Percentiles rank a stretch among this genome's conserved stretches.
phyloP scores from a whole-genome alignment of 2,797 vertebrate species.

The Aphelocoma californica region DNA sequence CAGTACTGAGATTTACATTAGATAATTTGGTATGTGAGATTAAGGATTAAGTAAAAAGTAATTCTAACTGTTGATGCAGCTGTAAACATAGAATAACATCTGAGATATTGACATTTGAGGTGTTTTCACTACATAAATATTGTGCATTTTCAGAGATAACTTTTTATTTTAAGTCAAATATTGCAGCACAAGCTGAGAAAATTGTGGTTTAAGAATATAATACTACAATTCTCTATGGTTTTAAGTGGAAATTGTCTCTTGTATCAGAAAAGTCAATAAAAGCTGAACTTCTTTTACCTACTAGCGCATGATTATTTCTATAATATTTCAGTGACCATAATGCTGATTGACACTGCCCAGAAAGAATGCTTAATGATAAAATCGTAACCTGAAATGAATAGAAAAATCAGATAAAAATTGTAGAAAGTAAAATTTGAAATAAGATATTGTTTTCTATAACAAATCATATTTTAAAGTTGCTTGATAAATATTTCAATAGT shows the following conservation, averaged over 20 bases:
- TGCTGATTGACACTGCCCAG: neutral
- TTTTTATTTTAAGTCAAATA: neutral
- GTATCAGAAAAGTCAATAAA: neutral
- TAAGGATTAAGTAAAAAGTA: neutral
- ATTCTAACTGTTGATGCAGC: neutral
- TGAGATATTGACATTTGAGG: neutral
- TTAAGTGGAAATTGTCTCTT: neutral
- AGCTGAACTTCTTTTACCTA: neutral
- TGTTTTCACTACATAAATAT: neutral
- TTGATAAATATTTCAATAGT: neutral
- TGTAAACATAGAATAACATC: neutral
- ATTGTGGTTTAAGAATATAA: neutral
- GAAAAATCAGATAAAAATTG: neutral
- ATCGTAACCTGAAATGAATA: neutral
- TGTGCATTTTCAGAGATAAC: neutral
- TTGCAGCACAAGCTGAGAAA: neutral
- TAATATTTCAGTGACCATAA: neutral
- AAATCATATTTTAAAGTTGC: neutral
- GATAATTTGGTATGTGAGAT: neutral
- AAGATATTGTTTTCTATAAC: neutral
- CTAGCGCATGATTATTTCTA: neutral
- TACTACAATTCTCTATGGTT: neutral
- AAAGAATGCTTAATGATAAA: neutral
- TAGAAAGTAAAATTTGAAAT: neutral
- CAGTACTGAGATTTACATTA: neutral